These are phyloP conservation scores for Candidula unifasciata DNA, from an alignment of 2,888 invertebrate species.

Conservation along the genomic window DNA sequence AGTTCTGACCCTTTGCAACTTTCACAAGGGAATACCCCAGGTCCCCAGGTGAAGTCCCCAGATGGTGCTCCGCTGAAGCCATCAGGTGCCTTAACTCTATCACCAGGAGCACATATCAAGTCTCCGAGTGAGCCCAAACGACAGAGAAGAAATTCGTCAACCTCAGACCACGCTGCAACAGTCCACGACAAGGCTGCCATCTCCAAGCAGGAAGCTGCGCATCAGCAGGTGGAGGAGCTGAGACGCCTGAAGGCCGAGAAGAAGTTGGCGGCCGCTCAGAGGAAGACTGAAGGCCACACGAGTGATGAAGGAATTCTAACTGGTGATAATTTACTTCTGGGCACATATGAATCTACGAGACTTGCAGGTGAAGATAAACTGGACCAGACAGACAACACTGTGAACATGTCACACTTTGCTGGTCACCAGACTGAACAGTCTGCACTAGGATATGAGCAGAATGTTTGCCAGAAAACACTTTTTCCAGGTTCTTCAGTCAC, in stretches of 20 bases:
- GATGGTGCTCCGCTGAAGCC: not conserved
- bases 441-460: not conserved
- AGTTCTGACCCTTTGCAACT: not conserved
- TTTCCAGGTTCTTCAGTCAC: not conserved
- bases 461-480: not conserved
- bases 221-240: conserved; percentile 48
- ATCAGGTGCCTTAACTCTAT: not conserved
- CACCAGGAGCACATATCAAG: not conserved
- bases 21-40: not conserved
- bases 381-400: not conserved
- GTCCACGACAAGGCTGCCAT: conserved; percentile 1
- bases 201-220: conserved; percentile 32
- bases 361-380: not conserved
- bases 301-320: not conserved
- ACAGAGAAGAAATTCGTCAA: not conserved
- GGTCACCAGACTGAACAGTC: not conserved
- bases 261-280: conserved; percentile 33
- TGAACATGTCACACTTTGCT: not conserved
- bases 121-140: conserved; percentile 25
- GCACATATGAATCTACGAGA: not conserved
- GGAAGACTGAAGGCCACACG: conserved; percentile 13
- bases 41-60: not conserved
- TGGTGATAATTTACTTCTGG: not conserved
- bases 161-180: not conserved
- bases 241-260: conserved; percentile 47